Conservation (phyloP, 2,888 invertebrate genomes). For the Exocentrus adspersus region DNA sequence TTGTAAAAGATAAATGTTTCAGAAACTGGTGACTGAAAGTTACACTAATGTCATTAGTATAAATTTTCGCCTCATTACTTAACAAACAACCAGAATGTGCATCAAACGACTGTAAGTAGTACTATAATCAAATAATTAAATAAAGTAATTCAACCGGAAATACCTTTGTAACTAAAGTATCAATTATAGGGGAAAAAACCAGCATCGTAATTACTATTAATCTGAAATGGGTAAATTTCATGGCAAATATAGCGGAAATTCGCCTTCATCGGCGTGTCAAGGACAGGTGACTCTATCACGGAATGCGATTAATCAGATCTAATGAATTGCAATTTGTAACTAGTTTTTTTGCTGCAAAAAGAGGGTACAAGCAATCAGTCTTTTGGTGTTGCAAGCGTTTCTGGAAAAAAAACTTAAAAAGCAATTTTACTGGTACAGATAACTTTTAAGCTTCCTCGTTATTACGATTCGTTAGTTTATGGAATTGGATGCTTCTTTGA, state of each 20-base stretch:
- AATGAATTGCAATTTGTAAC: too few relatives aligned
- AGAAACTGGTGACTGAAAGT: too few relatives aligned
- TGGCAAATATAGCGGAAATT: slow-evolving; percentile 17
- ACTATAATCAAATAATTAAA: slow-evolving; percentile 7
- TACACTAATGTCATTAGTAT: too few relatives aligned
- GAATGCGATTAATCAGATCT: neutral
- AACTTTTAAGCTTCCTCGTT: neutral
- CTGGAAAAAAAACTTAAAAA: too few relatives aligned
- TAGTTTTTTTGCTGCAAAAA: too few relatives aligned
- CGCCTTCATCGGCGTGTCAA: slow-evolving; percentile 3
- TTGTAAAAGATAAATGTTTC: too few relatives aligned
- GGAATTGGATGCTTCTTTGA: neutral
- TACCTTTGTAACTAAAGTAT: neutral
- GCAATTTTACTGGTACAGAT: neutral
- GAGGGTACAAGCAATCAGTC: too few relatives aligned
- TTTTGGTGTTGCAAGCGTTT: too few relatives aligned
- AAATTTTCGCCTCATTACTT: neutral
- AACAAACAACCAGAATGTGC: neutral
- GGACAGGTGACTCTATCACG: slow-evolving; percentile 5
- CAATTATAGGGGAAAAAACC: slow-evolving; percentile 9
- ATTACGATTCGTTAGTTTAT: neutral
- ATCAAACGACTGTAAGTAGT: neutral
- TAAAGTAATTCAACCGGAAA: neutral
- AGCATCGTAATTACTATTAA: slow-evolving; percentile 6
- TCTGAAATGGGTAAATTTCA: slow-evolving; percentile 4